These are phyloP conservation scores for Bambusicola thoracicus DNA, from an alignment of 2,113 vertebrate genomes.

Conservation along the genomic window DNA sequence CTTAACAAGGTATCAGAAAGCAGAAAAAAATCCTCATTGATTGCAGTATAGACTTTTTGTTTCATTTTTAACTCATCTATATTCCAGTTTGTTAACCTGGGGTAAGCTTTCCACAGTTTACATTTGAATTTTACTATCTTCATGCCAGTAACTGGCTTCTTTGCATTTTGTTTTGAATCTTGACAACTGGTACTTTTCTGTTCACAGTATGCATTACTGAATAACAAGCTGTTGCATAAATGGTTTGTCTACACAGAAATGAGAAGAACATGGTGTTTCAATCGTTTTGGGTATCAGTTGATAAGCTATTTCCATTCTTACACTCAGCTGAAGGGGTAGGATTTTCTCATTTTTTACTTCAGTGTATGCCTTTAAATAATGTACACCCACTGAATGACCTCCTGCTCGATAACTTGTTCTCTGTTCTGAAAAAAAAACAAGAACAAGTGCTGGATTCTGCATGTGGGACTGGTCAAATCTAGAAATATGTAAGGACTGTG, in stretches of 20 bases:
- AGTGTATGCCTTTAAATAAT: background rate
- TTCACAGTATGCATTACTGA: background rate
- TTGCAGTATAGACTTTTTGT: background rate
- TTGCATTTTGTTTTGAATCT: background rate
- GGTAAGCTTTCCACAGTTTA: background rate
- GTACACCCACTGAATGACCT: background rate
- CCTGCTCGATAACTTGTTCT: background rate
- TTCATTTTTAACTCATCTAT: constrained; percentile 24
- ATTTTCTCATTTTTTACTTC: background rate
- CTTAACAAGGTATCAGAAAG: background rate
- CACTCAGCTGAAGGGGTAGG: background rate
- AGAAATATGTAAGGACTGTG: background rate
- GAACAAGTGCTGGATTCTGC: background rate
- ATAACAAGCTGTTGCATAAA: background rate
- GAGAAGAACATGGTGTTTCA: background rate
- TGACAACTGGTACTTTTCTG: background rate
- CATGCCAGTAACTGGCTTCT: background rate
- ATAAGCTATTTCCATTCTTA: background rate
- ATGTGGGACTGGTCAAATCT: background rate
- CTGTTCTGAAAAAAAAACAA: background rate
- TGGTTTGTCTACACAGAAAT: background rate
- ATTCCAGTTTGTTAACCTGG: background rate
- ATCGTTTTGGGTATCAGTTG: background rate
- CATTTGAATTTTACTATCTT: background rate
- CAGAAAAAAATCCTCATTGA: background rate